These are phyloP conservation scores for Notocelia uddmanniana DNA, from an alignment of 2,888 invertebrate species.

Conservation along the genomic window DNA sequence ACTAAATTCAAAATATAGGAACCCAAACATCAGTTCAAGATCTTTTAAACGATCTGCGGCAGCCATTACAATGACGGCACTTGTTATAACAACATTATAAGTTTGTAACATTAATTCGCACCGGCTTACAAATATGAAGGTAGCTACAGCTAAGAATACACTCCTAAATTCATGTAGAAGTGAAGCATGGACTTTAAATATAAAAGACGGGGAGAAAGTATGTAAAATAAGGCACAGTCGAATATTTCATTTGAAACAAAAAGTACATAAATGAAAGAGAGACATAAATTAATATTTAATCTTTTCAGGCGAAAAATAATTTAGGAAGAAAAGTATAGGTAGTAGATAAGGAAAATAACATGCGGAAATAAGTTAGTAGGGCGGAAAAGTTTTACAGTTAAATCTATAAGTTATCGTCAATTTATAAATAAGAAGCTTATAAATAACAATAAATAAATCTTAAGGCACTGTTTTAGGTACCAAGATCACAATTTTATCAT, in stretches of 20 bases:
- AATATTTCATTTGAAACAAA: conserved; percentile 35
- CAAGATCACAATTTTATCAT: conserved; percentile 82
- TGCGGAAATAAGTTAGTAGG: conserved; percentile 40
- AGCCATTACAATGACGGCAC: conserved; percentile 40
- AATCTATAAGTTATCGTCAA: conserved; percentile 74
- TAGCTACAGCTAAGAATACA: conserved; percentile 40
- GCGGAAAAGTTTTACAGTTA: conserved; percentile 62
- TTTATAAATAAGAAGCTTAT: conserved; percentile 82
- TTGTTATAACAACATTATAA: conserved; percentile 29
- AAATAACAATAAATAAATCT: conserved; percentile 84
- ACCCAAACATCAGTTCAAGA: conserved; percentile 81
- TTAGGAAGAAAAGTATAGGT: conserved; percentile 53
- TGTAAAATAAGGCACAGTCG: conserved; percentile 26
- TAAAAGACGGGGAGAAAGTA: conserved; percentile 24
- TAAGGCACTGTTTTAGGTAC: conserved; percentile 84
- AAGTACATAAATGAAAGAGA: conserved; percentile 56
- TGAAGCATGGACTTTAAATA: conserved; percentile 25
- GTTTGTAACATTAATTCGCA: conserved; percentile 33
- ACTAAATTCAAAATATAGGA: conserved; percentile 80
- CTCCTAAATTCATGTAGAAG: conserved; percentile 35
- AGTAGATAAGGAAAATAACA: conserved; percentile 60
- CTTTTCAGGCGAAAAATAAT: conserved; percentile 56
- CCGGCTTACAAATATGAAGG: conserved; percentile 39
- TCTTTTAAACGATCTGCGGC: conserved; percentile 59
- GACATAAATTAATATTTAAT: conserved; percentile 54